Evolutionary conservation across 2,113 vertebrate genomes (phyloP), one percentile per base, ranked within the genome.

Genomic region (Nibea coibor): DNA sequence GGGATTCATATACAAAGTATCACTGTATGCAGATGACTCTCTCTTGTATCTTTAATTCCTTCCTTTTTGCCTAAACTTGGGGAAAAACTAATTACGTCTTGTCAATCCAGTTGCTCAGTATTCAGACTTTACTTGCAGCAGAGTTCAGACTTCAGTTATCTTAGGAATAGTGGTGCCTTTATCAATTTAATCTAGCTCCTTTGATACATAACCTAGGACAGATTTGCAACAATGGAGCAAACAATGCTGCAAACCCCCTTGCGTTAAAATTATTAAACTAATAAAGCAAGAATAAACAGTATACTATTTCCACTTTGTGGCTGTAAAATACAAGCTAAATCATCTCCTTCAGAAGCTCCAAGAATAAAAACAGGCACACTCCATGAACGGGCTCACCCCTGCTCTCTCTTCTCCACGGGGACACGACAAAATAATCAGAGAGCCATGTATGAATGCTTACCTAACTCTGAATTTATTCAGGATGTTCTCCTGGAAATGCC

Each of bases 401-500:
- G 47, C 61, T 51, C 35, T 63, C 59, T 14, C 58, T 74, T 73
- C 81, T 64, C 78, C 57, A 24, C 5, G 5, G 79, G 86, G 69
- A 90, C 51, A 50, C 71, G 35, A 72, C 31, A 26, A 75, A 82
- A 89, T 82, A 83, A 81, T 88, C 68, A 76, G 50, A 85, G 51
- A 77, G 67, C 73, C 61, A 57, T 66, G 75, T 81, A 35, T 62
- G 66, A 82, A 65, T 76, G 43, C 82, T 89, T 84, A 82, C 72
- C 83, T 80, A 72, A 73, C 69, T 63, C 69, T 63, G 73, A 82
- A 93, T 90, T 86, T 93, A 93, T 93, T 92, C 90, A 93, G 88
- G 81, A 87, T 39, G 17, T 73, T 87, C 80, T 0, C 19, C 53
- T 87, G 87, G 68, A 91, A 89, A 85, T 85, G 71, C 64, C 35